These are phyloP conservation scores for Tholera decimalis DNA, from an alignment of 2,888 invertebrate species.

Conservation along the genomic window DNA sequence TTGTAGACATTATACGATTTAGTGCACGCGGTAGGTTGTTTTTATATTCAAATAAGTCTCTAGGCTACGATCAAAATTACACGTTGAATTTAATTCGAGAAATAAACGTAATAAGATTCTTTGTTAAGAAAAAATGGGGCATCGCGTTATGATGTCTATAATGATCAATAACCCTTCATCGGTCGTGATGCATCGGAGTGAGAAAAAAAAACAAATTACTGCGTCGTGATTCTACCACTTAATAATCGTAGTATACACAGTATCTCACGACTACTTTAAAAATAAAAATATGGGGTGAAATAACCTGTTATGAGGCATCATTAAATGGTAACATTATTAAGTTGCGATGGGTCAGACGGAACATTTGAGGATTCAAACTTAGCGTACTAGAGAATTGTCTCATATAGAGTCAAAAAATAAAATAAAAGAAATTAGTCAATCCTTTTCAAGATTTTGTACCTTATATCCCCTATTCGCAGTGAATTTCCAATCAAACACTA, in stretches of 20 bases:
- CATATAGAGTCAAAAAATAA: conserved; percentile 17
- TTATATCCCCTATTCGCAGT: not conserved
- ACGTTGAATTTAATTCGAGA: conserved; percentile 72
- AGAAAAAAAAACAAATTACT: conserved; percentile 81
- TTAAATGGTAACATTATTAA: conserved; percentile 50
- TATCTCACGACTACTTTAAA: conserved; percentile 91
- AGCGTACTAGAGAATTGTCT: conserved; percentile 13
- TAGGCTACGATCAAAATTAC: conserved; percentile 70
- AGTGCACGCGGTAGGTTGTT: conserved; percentile 84
- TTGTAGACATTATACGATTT: conserved; percentile 78
- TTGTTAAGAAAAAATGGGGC: conserved; percentile 76
- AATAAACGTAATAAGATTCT: conserved; percentile 79
- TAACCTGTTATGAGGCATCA: conserved; percentile 57
- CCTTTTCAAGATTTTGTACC: not conserved
- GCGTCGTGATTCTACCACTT: conserved; percentile 89
- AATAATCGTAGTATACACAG: conserved; percentile 87
- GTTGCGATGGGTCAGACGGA: conserved; percentile 19
- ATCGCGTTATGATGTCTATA: conserved; percentile 84
- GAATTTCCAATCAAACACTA: not conserved
- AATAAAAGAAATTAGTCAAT: no score
- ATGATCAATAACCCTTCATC: conserved; percentile 88
- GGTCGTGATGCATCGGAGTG: conserved; percentile 78
- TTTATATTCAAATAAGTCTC: conserved; percentile 67
- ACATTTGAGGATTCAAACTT: not conserved
- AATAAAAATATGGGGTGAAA: conserved; percentile 74